Percentiles rank a stretch among this genome's conserved stretches.
Evolutionary conservation across 2,113 vertebrate genomes (phyloP).

Genomic region (Prietella phreatophila): DNA sequence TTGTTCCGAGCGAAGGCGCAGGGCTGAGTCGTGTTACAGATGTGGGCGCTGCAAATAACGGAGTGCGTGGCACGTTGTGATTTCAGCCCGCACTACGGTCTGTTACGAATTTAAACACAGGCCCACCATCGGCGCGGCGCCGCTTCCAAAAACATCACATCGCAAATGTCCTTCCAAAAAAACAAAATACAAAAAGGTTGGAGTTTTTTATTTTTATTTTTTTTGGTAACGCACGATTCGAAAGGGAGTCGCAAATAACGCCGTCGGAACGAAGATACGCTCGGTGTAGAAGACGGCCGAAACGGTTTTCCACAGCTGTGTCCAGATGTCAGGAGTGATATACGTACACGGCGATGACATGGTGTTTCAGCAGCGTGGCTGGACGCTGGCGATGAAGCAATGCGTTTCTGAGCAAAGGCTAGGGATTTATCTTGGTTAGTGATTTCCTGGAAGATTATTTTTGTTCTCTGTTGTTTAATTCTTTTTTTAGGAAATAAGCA

Average conservation of each 20-base stretch:
- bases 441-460: neutral
- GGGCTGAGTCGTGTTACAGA: constrained; percentile 6
- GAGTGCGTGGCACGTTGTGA: neutral
- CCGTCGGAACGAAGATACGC: neutral
- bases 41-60: constrained; percentile 1
- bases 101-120: constrained; percentile 17
- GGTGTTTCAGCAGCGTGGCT: neutral
- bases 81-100: neutral
- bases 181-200: no score
- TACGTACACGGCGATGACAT: neutral
- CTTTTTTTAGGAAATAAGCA: neutral
- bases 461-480: neutral
- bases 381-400: neutral
- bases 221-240: neutral
- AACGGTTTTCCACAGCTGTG: neutral
- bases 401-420: neutral
- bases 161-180: constrained; percentile 7
- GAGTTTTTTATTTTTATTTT: no score
- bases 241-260: neutral
- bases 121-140: neutral
- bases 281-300: neutral
- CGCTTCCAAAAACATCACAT: neutral
- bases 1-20: neutral
- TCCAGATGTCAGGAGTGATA: constrained; percentile 10
- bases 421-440: neutral